A percentile compares a stretch with the other conserved stretches of the same genome.
These are phyloP conservation scores for Chionoecetes opilio DNA, from an alignment of 1,140 invertebrate species.

Conservation along the genomic window DNA sequence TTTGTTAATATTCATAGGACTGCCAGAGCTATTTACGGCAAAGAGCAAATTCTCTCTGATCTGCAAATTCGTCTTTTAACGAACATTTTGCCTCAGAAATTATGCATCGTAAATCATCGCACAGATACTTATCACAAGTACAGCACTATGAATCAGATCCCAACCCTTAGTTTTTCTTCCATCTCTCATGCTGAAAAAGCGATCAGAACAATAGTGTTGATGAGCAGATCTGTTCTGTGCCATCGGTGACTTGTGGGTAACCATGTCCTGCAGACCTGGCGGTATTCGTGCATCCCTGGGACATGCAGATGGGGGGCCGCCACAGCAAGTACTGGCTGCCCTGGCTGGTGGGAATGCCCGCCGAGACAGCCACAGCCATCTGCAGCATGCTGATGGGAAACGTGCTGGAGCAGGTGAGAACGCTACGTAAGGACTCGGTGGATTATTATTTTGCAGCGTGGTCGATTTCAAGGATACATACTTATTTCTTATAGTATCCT, in stretches of 20 bases:
- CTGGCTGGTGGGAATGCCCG: conserved; percentile 88
- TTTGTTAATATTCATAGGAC: too few relatives aligned
- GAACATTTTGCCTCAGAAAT: not conserved
- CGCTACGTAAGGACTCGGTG: too few relatives aligned
- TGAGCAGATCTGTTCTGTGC: too few relatives aligned
- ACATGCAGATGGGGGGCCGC: conserved; percentile 86
- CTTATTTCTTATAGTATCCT: too few relatives aligned
- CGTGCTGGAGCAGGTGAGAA: conserved; percentile 85
- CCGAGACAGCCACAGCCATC: conserved; percentile 87
- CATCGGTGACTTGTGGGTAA: not conserved
- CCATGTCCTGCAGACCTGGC: conserved; percentile 83
- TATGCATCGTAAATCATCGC: not conserved
- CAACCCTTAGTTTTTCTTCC: too few relatives aligned
- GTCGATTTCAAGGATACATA: too few relatives aligned
- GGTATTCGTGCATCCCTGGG: conserved; percentile 88
- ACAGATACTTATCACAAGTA: too few relatives aligned
- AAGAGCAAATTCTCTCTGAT: conserved; percentile 81
- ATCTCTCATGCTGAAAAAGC: too few relatives aligned
- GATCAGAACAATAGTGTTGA: too few relatives aligned
- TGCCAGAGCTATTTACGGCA: too few relatives aligned
- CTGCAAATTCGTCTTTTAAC: not conserved
- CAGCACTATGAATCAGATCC: too few relatives aligned
- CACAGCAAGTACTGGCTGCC: conserved; percentile 87
- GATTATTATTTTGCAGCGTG: too few relatives aligned
- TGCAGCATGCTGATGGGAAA: conserved; percentile 87